phyloP scores from a whole-genome alignment of 2,797 vertebrate species.

The Sebastiscus albofasciatus region DNA sequence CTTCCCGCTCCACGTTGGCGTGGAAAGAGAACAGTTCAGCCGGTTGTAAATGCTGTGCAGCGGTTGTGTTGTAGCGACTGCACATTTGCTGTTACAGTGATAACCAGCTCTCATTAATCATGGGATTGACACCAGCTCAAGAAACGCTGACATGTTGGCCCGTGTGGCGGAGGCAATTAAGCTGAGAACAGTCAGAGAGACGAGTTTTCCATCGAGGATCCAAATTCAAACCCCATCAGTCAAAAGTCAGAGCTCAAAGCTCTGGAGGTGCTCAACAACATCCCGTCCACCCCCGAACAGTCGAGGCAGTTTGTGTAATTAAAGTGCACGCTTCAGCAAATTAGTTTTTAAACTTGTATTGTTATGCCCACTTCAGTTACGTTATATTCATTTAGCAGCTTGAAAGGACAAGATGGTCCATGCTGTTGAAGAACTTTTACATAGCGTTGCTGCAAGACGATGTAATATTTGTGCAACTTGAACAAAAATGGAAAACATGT shows the following conservation, averaged over 20 bases:
- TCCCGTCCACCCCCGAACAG: neutral
- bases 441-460: accelerated
- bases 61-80: neutral
- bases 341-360: neutral
- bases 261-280: neutral
- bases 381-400: neutral
- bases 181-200: neutral
- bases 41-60: neutral
- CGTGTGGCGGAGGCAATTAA: neutral
- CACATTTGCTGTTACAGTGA: neutral
- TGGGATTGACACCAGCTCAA: neutral
- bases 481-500: neutral
- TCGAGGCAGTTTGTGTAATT: neutral
- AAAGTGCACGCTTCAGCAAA: neutral
- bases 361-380: neutral
- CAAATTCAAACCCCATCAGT: neutral
- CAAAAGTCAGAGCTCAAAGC: neutral
- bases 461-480: neutral
- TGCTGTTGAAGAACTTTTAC: too few species aligned
- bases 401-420: neutral
- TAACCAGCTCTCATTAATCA: slow-evolving; percentile 39
- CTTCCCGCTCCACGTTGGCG: neutral
- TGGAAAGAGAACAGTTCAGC: neutral
- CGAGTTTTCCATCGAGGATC: neutral
- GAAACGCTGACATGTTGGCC: slow-evolving; percentile 5